These are phyloP conservation scores for Myotis lucifugus DNA, from an alignment of 2,113 vertebrate species.

Conservation along the genomic window DNA sequence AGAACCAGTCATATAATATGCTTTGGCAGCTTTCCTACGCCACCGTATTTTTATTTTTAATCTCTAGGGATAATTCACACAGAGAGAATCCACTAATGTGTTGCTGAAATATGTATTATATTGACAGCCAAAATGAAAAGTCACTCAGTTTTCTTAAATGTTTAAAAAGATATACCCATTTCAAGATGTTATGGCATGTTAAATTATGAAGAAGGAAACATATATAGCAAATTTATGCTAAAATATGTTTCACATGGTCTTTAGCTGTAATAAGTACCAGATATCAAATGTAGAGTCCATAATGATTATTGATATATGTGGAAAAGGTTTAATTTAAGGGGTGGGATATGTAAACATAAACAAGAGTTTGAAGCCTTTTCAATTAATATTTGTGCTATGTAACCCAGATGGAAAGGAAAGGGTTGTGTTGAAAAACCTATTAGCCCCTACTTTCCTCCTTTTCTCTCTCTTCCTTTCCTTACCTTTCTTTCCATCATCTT, in stretches of 20 bases:
- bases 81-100: slow-evolving; percentile 56
- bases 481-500: neutral
- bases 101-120: slow-evolving; percentile 64
- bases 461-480: neutral
- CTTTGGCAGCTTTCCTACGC: slow-evolving; percentile 52
- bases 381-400: neutral
- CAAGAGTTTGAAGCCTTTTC: neutral
- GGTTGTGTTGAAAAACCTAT: neutral
- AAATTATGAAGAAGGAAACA: neutral
- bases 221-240: neutral
- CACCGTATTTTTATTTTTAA: slow-evolving; percentile 75
- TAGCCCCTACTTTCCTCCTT: neutral
- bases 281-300: neutral
- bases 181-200: neutral
- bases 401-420: neutral
- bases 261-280: neutral
- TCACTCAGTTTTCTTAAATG: slow-evolving; percentile 46
- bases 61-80: slow-evolving; percentile 61
- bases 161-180: slow-evolving; percentile 23
- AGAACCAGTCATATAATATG: slow-evolving; percentile 61
- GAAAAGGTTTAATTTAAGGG: neutral
- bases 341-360: neutral
- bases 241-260: neutral
- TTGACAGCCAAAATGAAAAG: slow-evolving; percentile 66
- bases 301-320: neutral